A percentile compares a stretch with the other conserved stretches of the same genome.
Evolutionary conservation across 2,113 vertebrate species (phyloP).

Genomic region (Mastomys natalensis): DNA sequence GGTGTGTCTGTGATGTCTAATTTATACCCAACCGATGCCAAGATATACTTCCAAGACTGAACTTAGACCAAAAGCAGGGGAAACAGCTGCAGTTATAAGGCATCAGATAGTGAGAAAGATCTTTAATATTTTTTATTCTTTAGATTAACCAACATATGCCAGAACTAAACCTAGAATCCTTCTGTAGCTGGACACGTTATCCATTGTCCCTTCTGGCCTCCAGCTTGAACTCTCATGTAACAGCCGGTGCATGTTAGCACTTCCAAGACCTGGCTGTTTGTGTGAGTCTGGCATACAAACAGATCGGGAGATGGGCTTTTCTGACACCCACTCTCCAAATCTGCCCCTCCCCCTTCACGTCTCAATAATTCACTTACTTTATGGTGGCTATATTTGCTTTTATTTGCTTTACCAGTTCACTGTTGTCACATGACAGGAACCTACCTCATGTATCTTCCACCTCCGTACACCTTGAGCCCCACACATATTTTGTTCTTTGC

Average conservation of each 20-base stretch:
- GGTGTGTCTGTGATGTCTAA: not conserved
- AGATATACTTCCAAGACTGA: not conserved
- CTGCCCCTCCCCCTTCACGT: not conserved
- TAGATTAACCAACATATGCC: not conserved
- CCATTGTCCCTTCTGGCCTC: not conserved
- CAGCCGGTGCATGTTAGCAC: too few species aligned
- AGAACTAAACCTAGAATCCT: not conserved
- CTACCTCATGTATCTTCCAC: not conserved
- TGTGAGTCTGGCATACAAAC: not conserved
- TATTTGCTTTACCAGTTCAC: not conserved
- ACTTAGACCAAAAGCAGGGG: not conserved
- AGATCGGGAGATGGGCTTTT: not conserved
- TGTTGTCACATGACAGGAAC: too few species aligned
- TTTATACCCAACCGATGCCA: not conserved
- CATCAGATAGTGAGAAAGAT: not conserved
- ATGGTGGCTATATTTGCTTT: not conserved
- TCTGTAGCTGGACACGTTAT: not conserved
- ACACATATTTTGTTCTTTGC: not conserved
- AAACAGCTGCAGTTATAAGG: not conserved
- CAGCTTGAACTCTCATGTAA: not conserved
- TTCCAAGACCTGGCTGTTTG: not conserved
- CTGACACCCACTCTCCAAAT: too few species aligned
- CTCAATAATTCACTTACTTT: not conserved
- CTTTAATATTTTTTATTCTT: not conserved
- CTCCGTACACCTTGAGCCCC: not conserved